Evolutionary conservation across 2,797 vertebrate species (phyloP), one percentile per base, ranked within the genome.

Genomic region (Capromys pilorides): DNA sequence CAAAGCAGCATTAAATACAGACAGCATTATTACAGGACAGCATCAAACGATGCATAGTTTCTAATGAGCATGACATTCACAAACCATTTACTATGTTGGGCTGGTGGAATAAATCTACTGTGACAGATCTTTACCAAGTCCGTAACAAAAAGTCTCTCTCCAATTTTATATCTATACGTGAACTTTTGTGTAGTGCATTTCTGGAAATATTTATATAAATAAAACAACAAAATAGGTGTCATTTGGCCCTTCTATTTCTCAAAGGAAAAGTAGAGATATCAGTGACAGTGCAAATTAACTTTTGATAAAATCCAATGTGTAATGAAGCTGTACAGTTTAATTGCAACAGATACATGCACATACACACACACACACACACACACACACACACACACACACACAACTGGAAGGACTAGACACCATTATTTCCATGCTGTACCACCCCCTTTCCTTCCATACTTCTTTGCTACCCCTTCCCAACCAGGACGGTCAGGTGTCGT

Each of bases 1-100:
- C 26, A 88, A 77, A 85, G 31, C 88, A 91, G 12, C 71, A 62
- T 88, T 84, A 82, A 91, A 87, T 79, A 81, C 24, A 82, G 71
- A 62, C 86, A 54, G 57, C 31, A 39, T 62, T 93, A 90, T 80
- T 91, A 77, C 75, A 93, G 45, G 93, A 95, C 75, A 95, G 85
- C 88, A 78, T 88, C 93, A 96, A 85, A 78, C 33, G 19, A 67
- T 73, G 8, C 51, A 71, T 71, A 80, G 81, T 69, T 95, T 75
- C 84, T 94, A 88, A 92, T 64, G 41, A 93, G n/a, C 39, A 22
- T 57, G 59, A 90, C 88, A 66, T 54, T 94, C 73, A 33, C 66
- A 69, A 73, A 86, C 21, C 57, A 91, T 64, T 91, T 94, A 51
- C 21, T 73, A 31, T 69, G 93, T 82, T 64, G 93, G 82, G 22